A percentile compares a stretch with the other conserved stretches of the same genome.
Conservation (phyloP, 2,113 vertebrate species). For the Serilophus lunatus region DNA sequence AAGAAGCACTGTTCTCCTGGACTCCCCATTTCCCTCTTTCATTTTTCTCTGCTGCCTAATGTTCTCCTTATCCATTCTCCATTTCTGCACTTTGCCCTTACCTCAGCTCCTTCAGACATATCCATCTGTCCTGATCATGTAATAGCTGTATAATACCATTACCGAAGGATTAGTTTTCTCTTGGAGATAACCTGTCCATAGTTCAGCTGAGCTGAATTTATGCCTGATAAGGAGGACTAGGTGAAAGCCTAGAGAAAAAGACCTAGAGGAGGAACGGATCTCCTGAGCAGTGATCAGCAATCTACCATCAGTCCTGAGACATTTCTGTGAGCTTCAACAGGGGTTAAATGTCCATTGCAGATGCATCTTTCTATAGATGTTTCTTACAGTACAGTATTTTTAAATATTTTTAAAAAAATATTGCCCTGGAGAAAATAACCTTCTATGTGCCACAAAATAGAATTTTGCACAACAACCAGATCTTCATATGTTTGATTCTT, state of each 20-base stretch:
- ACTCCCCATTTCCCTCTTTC: background rate
- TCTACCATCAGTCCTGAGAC: background rate
- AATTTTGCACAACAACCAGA: background rate
- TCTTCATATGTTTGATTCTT: background rate
- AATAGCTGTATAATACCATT: background rate
- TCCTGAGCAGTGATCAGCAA: background rate
- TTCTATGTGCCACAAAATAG: background rate
- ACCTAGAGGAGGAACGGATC: background rate
- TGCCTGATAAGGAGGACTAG: background rate
- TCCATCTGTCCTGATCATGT: background rate
- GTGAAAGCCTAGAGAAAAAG: background rate
- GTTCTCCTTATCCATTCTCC: background rate
- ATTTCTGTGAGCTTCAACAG: background rate
- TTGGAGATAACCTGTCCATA: background rate
- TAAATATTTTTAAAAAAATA: background rate
- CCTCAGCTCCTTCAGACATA: background rate
- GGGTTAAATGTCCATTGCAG: background rate
- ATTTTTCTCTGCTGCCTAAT: background rate
- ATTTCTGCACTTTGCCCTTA: background rate
- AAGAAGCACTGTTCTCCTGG: background rate
- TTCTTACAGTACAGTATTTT: background rate
- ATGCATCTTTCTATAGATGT: fast-evolving
- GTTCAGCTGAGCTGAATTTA: background rate
- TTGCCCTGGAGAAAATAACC: background rate
- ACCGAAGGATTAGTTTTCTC: background rate